phyloP scores from a whole-genome alignment of 1,140 invertebrate genomes.

The Neodiprion virginianus region DNA sequence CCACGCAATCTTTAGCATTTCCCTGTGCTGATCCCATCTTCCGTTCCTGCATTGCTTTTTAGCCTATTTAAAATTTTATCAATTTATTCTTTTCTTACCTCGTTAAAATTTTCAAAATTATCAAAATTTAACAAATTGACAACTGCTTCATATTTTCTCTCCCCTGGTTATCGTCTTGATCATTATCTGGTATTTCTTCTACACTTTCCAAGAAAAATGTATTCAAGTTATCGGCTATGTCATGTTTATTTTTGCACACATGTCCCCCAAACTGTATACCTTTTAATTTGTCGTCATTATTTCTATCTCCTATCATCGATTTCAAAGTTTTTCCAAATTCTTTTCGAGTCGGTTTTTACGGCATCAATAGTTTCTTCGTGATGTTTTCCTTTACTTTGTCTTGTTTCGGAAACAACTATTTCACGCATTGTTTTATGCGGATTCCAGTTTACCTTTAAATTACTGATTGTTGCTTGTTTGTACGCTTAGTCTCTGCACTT shows the following conservation, averaged over 20 bases:
- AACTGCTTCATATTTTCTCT: background rate
- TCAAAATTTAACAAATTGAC: constrained; percentile 2
- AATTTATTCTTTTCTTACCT: background rate
- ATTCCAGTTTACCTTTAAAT: background rate
- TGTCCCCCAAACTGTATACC: background rate
- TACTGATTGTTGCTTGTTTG: background rate
- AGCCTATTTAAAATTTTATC: background rate
- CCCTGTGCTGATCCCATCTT: background rate
- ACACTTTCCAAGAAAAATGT: constrained; percentile 2
- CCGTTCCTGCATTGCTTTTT: background rate
- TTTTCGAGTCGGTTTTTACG: background rate
- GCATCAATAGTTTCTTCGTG: background rate
- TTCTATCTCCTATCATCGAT: background rate
- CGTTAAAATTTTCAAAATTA: background rate
- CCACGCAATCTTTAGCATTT: background rate
- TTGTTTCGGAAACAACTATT: background rate
- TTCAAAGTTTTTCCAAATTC: constrained; percentile 2
- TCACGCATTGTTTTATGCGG: background rate
- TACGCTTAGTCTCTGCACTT: background rate
- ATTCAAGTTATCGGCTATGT: constrained; percentile 16
- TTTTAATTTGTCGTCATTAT: background rate
- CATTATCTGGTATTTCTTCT: background rate
- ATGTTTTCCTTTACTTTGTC: background rate
- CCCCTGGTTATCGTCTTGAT: background rate
- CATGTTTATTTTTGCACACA: background rate